Evolutionary conservation across 2,888 invertebrate species (phyloP).

Genomic region (Prenolepis imparis): DNA sequence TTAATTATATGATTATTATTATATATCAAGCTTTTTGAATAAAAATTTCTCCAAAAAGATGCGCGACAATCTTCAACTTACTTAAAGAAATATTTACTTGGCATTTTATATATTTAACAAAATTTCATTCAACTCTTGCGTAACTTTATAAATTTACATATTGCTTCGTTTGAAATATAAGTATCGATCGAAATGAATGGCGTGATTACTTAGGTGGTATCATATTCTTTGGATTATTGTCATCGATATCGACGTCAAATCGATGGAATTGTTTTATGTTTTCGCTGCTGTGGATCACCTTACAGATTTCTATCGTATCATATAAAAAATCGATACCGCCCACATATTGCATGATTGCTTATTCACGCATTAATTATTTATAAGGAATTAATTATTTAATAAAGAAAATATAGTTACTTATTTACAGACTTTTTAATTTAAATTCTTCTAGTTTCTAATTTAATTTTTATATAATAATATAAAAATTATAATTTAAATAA

Average conservation of each 20-base stretch:
- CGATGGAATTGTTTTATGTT: constrained; percentile 60
- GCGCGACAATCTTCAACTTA: neutral
- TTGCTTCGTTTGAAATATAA: constrained; percentile 21
- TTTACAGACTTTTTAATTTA: neutral
- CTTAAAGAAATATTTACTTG: neutral
- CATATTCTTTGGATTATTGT: constrained; percentile 46
- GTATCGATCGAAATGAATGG: constrained; percentile 54
- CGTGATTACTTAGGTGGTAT: constrained; percentile 44
- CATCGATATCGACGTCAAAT: constrained; percentile 61
- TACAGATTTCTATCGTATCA: constrained; percentile 37
- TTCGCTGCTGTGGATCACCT: constrained; percentile 45
- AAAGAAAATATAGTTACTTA: neutral
- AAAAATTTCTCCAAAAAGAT: neutral
- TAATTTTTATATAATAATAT: no score
- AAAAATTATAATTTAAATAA: no score
- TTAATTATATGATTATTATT: no score
- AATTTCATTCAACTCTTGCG: neutral
- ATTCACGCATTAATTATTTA: constrained; percentile 14
- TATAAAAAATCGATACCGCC: constrained; percentile 27
- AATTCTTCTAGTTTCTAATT: no score
- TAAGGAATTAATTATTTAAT: neutral
- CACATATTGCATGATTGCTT: neutral
- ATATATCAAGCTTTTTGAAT: no score
- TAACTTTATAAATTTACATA: no score
- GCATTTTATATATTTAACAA: neutral